Evolutionary conservation across 2,797 vertebrate genomes (phyloP), one percentile per base, ranked within the genome.

Genomic region (Gobio occitaniae): DNA sequence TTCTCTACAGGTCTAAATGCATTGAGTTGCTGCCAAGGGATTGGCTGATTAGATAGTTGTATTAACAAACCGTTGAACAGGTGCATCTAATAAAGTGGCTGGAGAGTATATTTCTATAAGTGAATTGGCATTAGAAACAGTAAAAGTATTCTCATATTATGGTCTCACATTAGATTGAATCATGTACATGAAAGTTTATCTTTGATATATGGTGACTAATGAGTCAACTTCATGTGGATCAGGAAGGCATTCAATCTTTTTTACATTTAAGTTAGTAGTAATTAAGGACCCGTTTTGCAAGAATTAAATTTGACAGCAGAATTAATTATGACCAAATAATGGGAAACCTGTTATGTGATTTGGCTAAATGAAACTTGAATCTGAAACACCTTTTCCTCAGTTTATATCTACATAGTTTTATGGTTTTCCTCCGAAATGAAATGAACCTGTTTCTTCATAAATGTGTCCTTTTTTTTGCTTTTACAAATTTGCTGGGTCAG

Each of bases 161-260:
- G 17, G 50, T 82, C 25, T 81, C 12, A 54, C 54, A 52, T 63
- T 80, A 54, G 3, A 65, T 66, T 5, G 68, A 76, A 66, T 65
- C 21, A 52, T 75, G 32, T 83, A 13, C 93, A 91, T 90, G 88
- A 93, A 94, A 93, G 94, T 94, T 92, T 94, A 93, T 94, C 94
- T 94, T 95, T 94, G 90, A 95, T 94, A 93, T 95, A 83, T 77
- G 41, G 93, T 94, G 94, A 95, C 94, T 94, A 94, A 92, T 93
- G 91, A 94, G 87, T 91, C 91, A 94, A 93, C 94, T 90, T 93
- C 90, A 94, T 93, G 92, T 94, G 63, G 63, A 83, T 66, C 32
- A 41, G 6, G 65, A 83, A 69, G 48, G 48, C 63, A 68, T 77
- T 77, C 48, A 44, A 77, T 84, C 48, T 68, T 84, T 84, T 44